Base-by-base conservation (phyloP, 2,888 invertebrate species). In the Brenthis ino region DNA sequence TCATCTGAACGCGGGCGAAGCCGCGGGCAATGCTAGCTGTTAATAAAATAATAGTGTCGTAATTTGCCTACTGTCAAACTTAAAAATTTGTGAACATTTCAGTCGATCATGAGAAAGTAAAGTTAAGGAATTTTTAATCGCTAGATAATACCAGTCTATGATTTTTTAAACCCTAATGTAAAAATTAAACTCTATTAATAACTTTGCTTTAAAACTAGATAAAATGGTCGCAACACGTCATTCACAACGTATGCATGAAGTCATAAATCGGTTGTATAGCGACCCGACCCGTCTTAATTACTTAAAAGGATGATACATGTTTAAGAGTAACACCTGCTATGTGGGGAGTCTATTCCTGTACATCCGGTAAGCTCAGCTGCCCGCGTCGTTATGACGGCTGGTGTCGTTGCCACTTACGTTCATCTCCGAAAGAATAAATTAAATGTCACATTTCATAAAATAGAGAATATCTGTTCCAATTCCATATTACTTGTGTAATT, bases 331-430 rank as follows among this genome's bases (percentile, higher is more conserved):
- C 69, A 69, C 69, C 69, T 70, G 70, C 65, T 66, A 70, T 70
- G 68, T 57, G 66, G 67, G 58, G 53, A 64, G 68, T 73, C 70
- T 92, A 92, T 92, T 91, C 89, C 83, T 83, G 84, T 87, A 82
- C 88, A 88, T 92, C 92, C 92, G 91, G 85, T 80, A 81, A 78
- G 81, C 77, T 83, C 90, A 89, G 89, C 91, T 91, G 92, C 87
- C 89, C 86, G 72, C 81, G 77, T 76, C 82, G 87, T 88, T 89
- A 89, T 85, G 89, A 88, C 89, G 86, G 82, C 81, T 79, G 80
- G 75, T 76, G 77, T 79, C 80, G 77, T 81, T 83, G 85, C 81
- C 88, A 89, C 84, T 85, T 85, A 79, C 75, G 77, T 77, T 83
- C 85, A 83, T 85, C 83, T 84, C 81, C 75, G 77, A 79, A 81